Base-by-base conservation (phyloP, 2,797 vertebrate genomes). In the Gambelia wislizenii region DNA sequence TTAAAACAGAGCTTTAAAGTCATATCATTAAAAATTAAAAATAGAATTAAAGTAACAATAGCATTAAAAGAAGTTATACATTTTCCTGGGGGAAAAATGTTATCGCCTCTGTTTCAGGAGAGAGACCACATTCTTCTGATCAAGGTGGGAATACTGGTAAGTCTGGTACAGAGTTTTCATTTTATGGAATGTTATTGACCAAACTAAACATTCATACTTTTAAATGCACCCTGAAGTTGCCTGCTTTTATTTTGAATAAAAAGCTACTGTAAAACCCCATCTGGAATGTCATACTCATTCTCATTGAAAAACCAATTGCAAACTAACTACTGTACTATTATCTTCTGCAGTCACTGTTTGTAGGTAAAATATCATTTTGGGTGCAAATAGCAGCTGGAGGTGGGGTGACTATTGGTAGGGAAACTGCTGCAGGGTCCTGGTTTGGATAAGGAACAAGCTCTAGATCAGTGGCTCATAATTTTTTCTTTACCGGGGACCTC, bases 101-200 rank as follows among this genome's bases (percentile, higher is more conserved):
- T 89, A 88, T 76, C 85, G 20, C 14, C 3, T 93, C 47, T 92
- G 0, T 95, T 92, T 33, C 90, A 97, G 96, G 92, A 67, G 89
- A 89, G 76, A 64, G 89, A 0, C 91, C 94, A 1, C 54, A 91
- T 18, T 20, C 91, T 91, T 91, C 83, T 82, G 91, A 85, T 59
- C 85, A 85, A 0, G 89, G 75, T 59, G 93, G 54, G 83, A 95
- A 94, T 42, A 85, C 75, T 0, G 95, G 96, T 95, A 95, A 1
- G 92, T 91, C 92, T 76, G 30, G 33, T 4, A 74, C 56, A 59
- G 30, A 74, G 16, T 6, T 67, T 47, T 74, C 27, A 54, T 83
- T 67, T 54, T 70, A 39, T 36, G 1, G 3, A 47, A 22, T 74
- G 81, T 72, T 39, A 14, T 80, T 36, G 49, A 12, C 20, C 39